These are phyloP conservation scores for Laupala kohalensis DNA, from an alignment of 1,140 invertebrate species.

Conservation along the genomic window DNA sequence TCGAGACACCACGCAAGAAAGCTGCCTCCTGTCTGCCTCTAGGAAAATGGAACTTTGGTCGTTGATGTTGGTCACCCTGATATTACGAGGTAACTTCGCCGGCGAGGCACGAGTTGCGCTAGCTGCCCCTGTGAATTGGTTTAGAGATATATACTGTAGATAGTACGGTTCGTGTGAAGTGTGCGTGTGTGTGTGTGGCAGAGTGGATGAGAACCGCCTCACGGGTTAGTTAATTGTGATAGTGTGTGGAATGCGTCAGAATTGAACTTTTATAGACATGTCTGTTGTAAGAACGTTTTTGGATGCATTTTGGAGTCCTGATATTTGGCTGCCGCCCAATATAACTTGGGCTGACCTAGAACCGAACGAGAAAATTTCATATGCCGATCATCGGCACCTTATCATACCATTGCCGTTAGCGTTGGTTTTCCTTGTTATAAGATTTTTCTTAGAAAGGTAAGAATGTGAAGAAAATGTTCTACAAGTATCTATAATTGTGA, in stretches of 20 bases:
- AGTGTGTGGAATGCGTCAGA: neutral
- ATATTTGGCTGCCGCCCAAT: conserved; percentile 80
- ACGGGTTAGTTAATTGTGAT: neutral
- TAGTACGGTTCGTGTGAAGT: neutral
- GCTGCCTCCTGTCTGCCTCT: too few relatives aligned
- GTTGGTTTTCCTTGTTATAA: conserved; percentile 53
- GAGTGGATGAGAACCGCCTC: neutral
- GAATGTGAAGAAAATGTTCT: too few relatives aligned
- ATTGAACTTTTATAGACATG: neutral
- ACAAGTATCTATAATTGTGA: too few relatives aligned
- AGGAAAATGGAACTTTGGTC: too few relatives aligned
- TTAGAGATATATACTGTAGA: too few relatives aligned
- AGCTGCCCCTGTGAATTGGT: too few relatives aligned
- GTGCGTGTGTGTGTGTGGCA: neutral
- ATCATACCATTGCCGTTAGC: conserved; percentile 71
- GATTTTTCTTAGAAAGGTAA: conserved; percentile 73
- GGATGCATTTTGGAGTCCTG: conserved; percentile 64
- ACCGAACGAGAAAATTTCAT: conserved; percentile 60
- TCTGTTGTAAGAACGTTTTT: conserved; percentile 21
- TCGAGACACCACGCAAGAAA: too few relatives aligned
- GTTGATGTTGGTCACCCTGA: neutral
- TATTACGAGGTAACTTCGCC: neutral
- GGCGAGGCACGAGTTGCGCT: neutral
- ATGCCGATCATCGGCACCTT: conserved; percentile 70
- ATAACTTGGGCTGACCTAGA: conserved; percentile 76